Evolutionary conservation across 2,888 invertebrate species (phyloP).

Genomic region (Uropetala carovei): DNA sequence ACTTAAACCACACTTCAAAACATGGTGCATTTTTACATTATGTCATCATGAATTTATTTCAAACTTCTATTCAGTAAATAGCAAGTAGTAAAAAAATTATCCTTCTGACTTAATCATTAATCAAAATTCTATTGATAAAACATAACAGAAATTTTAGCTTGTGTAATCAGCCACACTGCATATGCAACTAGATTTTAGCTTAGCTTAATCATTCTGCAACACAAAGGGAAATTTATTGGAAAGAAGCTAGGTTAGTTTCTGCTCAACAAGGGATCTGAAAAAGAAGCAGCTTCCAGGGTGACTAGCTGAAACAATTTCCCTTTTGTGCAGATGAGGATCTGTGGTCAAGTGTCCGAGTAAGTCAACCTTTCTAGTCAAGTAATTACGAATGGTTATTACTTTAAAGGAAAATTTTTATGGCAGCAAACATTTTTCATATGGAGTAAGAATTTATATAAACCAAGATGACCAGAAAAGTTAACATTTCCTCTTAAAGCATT

Average conservation of each 20-base stretch:
- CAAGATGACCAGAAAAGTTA: no score
- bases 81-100: not conserved
- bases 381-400: not conserved
- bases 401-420: no score
- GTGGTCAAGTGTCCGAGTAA: constrained; percentile 32
- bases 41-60: not conserved
- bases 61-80: constrained; percentile 7
- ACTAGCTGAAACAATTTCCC: constrained; percentile 69
- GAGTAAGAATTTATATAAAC: no score
- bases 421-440: no score
- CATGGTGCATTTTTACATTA: not conserved
- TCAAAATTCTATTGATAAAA: constrained; percentile 24
- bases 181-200: constrained; percentile 65
- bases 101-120: constrained; percentile 34
- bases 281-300: constrained; percentile 63
- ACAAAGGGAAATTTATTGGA: constrained; percentile 67
- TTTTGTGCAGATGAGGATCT: constrained; percentile 65
- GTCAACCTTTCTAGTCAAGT: not conserved
- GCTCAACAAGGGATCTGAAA: constrained; percentile 65
- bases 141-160: constrained; percentile 68
- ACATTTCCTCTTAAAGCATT: no score
- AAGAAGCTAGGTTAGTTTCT: constrained; percentile 60
- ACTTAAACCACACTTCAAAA: not conserved
- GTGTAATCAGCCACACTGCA: constrained; percentile 68
- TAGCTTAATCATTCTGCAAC: constrained; percentile 55